These are phyloP conservation scores for Lepidothrix coronata DNA, from an alignment of 2,113 vertebrate species.

Conservation along the genomic window DNA sequence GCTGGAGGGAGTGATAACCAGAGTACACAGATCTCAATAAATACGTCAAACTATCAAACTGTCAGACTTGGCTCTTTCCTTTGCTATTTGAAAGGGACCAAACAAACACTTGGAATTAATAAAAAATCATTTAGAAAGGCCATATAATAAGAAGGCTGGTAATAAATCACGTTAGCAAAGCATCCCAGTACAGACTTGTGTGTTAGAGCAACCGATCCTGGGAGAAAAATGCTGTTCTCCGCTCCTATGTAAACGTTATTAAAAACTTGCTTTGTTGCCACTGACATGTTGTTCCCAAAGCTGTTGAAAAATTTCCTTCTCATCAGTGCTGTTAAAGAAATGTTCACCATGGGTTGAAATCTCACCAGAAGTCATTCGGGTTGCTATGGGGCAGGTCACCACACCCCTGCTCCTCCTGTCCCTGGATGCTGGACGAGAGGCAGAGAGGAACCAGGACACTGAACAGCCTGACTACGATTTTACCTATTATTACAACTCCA, in stretches of 20 bases:
- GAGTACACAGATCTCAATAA: background rate
- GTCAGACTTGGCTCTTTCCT: conserved; percentile 4
- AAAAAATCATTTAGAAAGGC: conserved; percentile 20
- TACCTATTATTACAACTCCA: background rate
- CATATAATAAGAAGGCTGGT: background rate
- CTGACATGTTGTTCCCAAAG: background rate
- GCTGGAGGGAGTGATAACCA: conserved; percentile 14
- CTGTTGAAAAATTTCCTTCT: background rate
- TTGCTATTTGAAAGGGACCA: background rate
- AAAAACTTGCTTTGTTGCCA: conserved; percentile 13
- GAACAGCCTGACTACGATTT: background rate
- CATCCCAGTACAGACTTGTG: background rate
- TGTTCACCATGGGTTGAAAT: background rate
- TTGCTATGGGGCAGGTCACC: background rate
- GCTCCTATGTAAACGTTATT: background rate
- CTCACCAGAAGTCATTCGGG: background rate
- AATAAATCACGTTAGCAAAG: background rate
- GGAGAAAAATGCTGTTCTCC: background rate
- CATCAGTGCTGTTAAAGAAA: background rate
- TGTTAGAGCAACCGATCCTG: background rate
- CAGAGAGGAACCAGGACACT: background rate
- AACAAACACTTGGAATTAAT: background rate
- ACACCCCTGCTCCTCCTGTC: background rate
- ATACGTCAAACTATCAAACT: background rate
- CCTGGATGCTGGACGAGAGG: background rate